These are phyloP conservation scores for Xiphias gladius DNA, from an alignment of 2,113 vertebrate species.

Conservation along the genomic window DNA sequence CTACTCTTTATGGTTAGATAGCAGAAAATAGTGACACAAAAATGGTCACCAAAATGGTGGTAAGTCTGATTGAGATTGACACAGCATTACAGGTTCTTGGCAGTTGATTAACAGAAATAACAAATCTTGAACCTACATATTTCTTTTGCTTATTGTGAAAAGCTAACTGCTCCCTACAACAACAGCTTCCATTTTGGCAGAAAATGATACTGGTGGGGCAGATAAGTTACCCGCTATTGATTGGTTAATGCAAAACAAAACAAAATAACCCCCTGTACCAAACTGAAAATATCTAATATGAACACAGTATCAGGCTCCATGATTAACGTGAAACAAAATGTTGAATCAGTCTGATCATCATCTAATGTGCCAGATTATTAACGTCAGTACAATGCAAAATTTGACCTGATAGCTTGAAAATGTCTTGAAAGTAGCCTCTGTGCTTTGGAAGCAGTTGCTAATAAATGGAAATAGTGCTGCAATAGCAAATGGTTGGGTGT, in stretches of 20 bases:
- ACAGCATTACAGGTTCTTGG: background rate
- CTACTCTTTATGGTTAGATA: background rate
- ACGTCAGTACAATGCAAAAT: background rate
- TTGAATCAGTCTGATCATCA: background rate
- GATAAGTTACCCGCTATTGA: background rate
- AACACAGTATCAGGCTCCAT: background rate
- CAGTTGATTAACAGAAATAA: background rate
- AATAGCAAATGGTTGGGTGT: slow-evolving; percentile 43
- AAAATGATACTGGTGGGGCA: background rate
- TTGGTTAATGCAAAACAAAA: background rate
- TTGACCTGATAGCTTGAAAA: background rate
- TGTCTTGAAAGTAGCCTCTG: background rate
- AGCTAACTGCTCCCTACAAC: background rate
- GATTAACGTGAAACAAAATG: background rate
- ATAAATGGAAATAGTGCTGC: slow-evolving; percentile 18
- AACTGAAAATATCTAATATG: background rate
- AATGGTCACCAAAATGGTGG: background rate
- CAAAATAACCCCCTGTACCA: background rate
- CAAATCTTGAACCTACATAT: background rate
- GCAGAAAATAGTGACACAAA: background rate
- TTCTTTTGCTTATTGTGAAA: background rate
- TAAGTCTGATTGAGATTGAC: background rate
- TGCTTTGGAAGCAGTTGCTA: slow-evolving; percentile 3
- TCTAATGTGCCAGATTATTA: background rate
- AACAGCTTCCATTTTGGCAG: background rate